phyloP scores from a whole-genome alignment of 2,797 vertebrate genomes.

The Typhlichthys subterraneus region DNA sequence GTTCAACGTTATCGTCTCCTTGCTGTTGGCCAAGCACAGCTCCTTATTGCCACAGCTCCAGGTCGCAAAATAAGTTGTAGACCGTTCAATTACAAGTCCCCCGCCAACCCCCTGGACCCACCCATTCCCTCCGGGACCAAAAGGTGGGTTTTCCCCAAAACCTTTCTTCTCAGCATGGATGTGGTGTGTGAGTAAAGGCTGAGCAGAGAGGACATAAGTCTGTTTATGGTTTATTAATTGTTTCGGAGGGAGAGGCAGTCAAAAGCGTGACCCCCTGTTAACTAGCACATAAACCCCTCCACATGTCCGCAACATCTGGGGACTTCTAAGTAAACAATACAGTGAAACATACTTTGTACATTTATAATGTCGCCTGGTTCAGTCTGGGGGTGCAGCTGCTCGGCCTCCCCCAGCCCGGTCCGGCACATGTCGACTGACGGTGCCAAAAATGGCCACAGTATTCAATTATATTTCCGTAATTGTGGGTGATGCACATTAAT shows the following conservation, averaged over 20 bases:
- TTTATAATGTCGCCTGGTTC: conserved; percentile 38
- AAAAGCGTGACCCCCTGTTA: conserved; percentile 63
- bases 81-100: conserved; percentile 50
- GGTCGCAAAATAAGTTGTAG: conserved; percentile 45
- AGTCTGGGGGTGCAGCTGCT: conserved; percentile 70
- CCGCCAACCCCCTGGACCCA: background rate
- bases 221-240: conserved; percentile 73
- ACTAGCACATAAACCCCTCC: conserved; percentile 70
- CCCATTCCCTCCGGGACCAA: conserved; percentile 10
- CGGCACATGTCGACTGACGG: conserved; percentile 63
- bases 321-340: conserved; percentile 65
- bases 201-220: conserved; percentile 59
- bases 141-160: conserved; percentile 42
- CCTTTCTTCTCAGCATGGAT: conserved; percentile 60
- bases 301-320: conserved; percentile 73
- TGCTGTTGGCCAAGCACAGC: conserved; percentile 40
- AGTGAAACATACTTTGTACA: conserved; percentile 59
- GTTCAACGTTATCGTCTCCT: conserved; percentile 44
- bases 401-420: conserved; percentile 46
- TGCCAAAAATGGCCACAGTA: conserved; percentile 71
- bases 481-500: conserved; percentile 71
- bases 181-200: conserved; percentile 51
- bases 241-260: conserved; percentile 69
- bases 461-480: conserved; percentile 74
- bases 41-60: conserved; percentile 43